Base-by-base conservation (phyloP, 2,888 invertebrate species). In the Trachelus iudaicus region DNA sequence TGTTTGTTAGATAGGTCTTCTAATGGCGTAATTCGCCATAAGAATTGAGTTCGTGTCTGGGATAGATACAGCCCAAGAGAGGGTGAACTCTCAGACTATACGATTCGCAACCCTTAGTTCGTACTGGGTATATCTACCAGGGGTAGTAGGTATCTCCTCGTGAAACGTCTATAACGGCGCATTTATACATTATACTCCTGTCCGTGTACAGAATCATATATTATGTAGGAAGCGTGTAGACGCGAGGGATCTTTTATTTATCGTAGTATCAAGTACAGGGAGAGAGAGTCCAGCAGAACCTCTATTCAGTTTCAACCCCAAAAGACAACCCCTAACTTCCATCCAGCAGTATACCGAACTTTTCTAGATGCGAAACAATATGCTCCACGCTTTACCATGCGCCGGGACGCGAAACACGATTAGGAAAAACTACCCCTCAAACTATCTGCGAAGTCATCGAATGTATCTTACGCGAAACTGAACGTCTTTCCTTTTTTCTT, bases 191-290 rank as follows among this genome's bases (percentile, higher is more conserved):
- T 56, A 23, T 23, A 56, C 56, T 23, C 15, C 23, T 23, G 40
- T 23, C 23, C 23, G 9, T 56, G 9, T 23, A 23, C 2, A 6
- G 56, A 56, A 23, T 56, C 56, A 56, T 81, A 68, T 77, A 80
- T 82, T 77, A 82, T 78, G 79, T 75, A 79, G 34, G 75, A 78
- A 74, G 79, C 71, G 75, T 73, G 78, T 76, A 81, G 81, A 80
- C 82, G 74, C 40, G 35, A 56, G 23, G 80, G 75, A 81, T 80
- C 79, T 82, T 80, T 83, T 84, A 83, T 84, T 84, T 83, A 84
- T 84, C 81, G 75, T 37, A 73, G 73, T 37, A 73, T 75, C 76
- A 30, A 77, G 34, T 23, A 56, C 6, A 23, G 23, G 23, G 56
- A 56, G 34, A 76, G 69, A 40, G 80, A 81, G 79, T 81, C 79